A percentile compares a stretch with the other conserved stretches of the same genome.
phyloP scores from a whole-genome alignment of 2,797 vertebrate species.

The Coracias cyanogaster region DNA sequence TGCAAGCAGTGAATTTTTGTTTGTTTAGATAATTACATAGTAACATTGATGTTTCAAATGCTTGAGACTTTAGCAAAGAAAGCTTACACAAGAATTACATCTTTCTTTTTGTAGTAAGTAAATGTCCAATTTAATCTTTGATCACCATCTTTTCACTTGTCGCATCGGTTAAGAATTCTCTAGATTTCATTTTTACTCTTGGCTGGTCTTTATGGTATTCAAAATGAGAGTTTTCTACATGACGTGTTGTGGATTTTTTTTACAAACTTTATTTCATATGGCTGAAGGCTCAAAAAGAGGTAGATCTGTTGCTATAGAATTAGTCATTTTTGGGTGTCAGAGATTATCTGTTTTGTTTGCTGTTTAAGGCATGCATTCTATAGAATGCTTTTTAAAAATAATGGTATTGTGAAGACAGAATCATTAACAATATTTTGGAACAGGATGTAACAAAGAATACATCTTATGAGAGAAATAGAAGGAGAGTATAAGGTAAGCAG shows the following conservation, averaged over 20 bases:
- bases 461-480: background rate
- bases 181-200: background rate
- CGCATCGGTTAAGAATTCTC: background rate
- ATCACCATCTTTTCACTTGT: background rate
- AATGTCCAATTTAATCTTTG: background rate
- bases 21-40: background rate
- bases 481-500: background rate
- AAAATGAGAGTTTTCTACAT: background rate
- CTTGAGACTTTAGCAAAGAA: background rate
- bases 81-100: background rate
- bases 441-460: background rate
- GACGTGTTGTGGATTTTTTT: background rate
- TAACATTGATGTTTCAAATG: background rate
- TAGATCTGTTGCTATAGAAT: background rate
- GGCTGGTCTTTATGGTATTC: background rate
- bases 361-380: background rate
- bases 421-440: slow-evolving; percentile 23
- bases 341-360: background rate
- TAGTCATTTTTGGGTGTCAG: background rate
- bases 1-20: background rate
- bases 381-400: background rate
- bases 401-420: background rate
- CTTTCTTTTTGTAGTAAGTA: background rate
- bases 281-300: background rate
- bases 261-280: background rate